These are phyloP conservation scores for Trimorus sp. DNA, from an alignment of 2,888 invertebrate species.

Conservation along the genomic window DNA sequence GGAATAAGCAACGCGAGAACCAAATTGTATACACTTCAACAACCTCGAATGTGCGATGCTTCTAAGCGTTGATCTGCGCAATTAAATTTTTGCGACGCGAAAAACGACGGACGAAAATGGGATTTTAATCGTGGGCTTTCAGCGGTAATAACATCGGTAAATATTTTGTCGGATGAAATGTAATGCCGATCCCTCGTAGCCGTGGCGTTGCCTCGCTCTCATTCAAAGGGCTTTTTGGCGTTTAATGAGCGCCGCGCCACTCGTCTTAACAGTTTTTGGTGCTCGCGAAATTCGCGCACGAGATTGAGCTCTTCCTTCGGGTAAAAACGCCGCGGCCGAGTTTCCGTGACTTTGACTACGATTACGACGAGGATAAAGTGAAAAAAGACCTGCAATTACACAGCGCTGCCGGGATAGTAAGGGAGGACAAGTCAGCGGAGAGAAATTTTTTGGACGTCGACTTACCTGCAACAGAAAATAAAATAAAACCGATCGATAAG, in stretches of 20 bases:
- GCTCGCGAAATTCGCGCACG: constrained; percentile 19
- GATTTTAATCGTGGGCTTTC: constrained; percentile 34
- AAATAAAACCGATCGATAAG: constrained; percentile 63
- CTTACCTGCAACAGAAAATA: constrained; percentile 70
- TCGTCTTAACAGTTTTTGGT: constrained; percentile 43
- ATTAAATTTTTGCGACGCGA: constrained; percentile 7
- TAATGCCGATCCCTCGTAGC: background rate
- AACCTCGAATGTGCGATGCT: too few relatives aligned
- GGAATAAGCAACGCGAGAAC: too few relatives aligned
- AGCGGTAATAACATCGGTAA: constrained; percentile 24
- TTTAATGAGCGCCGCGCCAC: constrained; percentile 41
- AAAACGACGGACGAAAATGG: constrained; percentile 4
- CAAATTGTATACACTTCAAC: too few relatives aligned
- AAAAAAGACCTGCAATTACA: constrained; percentile 54
- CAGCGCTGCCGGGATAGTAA: constrained; percentile 40
- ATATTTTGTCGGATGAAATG: constrained; percentile 14
- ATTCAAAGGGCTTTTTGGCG: constrained; percentile 25
- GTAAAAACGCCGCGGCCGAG: constrained; percentile 39
- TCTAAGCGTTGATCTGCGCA: background rate
- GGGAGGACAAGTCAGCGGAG: constrained; percentile 43
- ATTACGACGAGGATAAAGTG: constrained; percentile 31
- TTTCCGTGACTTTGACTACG: constrained; percentile 37
- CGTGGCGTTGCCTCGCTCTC: constrained; percentile 12
- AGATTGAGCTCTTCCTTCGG: constrained; percentile 27
- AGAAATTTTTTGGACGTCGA: constrained; percentile 58